Evolutionary conservation across 2,797 vertebrate genomes (phyloP).

Genomic region (Bradypodion ventrale): DNA sequence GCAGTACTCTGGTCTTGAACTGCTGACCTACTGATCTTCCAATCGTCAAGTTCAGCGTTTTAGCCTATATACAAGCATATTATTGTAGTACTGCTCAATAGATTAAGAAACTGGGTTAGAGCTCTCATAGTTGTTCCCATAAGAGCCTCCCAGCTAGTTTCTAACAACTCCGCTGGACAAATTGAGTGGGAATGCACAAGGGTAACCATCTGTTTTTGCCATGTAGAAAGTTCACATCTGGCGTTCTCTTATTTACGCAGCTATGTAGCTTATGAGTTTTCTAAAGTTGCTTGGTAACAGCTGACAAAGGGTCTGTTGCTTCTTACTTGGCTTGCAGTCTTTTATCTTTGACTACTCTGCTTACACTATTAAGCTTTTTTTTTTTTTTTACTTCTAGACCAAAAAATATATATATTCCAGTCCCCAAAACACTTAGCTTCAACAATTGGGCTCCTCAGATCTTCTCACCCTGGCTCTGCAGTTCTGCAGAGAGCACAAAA

Average conservation of each 20-base stretch:
- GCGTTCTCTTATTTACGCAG: neutral
- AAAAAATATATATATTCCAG: neutral
- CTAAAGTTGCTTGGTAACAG: neutral
- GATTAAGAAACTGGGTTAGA: neutral
- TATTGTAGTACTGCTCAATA: neutral
- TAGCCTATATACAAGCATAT: neutral
- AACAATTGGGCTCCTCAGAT: neutral
- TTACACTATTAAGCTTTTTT: neutral
- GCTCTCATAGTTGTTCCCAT: neutral
- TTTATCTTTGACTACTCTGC: neutral
- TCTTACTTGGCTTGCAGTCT: neutral
- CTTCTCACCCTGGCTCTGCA: neutral
- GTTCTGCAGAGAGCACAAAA: neutral
- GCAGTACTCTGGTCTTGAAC: too few relatives aligned
- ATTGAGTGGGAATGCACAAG: neutral
- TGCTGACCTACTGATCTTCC: too few relatives aligned
- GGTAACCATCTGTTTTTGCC: neutral
- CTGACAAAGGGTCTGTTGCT: neutral
- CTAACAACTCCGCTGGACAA: neutral
- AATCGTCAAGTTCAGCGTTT: too few relatives aligned
- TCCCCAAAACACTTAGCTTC: neutral
- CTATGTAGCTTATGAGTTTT: neutral
- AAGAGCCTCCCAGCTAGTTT: neutral
- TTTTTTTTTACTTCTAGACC: too few relatives aligned
- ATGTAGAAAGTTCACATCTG: neutral